Conservation (phyloP, 1,140 invertebrate genomes). For the Drosophila pandora region DNA sequence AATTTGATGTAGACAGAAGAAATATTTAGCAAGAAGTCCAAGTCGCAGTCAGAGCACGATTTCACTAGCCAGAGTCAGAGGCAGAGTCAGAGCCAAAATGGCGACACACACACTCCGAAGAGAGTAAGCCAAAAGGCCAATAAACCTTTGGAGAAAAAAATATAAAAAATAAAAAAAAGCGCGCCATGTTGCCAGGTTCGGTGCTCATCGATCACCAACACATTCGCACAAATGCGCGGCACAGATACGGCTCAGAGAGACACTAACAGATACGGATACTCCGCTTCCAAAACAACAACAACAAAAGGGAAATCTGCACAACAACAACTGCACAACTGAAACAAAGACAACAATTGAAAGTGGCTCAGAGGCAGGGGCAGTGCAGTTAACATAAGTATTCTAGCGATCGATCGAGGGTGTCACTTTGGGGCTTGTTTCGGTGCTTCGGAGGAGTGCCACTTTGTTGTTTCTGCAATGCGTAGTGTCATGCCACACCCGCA, state of each 20-base stretch:
- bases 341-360: slow-evolving; percentile 69
- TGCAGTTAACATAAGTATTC: slow-evolving; percentile 53
- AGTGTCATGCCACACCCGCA: slow-evolving; percentile 53
- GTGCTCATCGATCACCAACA: slow-evolving; percentile 72
- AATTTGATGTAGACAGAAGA: slow-evolving; percentile 63
- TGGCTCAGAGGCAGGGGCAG: slow-evolving; percentile 19
- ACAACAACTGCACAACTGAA: slow-evolving; percentile 7
- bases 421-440: slow-evolving; percentile 6
- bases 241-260: slow-evolving; percentile 11
- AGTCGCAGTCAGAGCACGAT: slow-evolving; percentile 58
- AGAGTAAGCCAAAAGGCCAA: slow-evolving; percentile 76
- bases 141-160: slow-evolving; percentile 63
- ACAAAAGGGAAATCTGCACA: slow-evolving; percentile 65
- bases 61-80: slow-evolving; percentile 68
- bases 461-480: slow-evolving; percentile 39
- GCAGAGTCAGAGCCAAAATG: slow-evolving; percentile 51
- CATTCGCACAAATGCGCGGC: slow-evolving; percentile 8
- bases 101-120: slow-evolving; percentile 50
- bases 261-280: slow-evolving; percentile 14
- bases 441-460: slow-evolving; percentile 51
- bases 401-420: slow-evolving; percentile 46
- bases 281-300: slow-evolving; percentile 14
- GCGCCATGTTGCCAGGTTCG: slow-evolving; percentile 49
- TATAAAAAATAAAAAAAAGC: slow-evolving; percentile 39
- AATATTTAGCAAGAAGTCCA: slow-evolving; percentile 74